phyloP scores from a whole-genome alignment of 2,113 vertebrate species.

The Arothron firmamentum region DNA sequence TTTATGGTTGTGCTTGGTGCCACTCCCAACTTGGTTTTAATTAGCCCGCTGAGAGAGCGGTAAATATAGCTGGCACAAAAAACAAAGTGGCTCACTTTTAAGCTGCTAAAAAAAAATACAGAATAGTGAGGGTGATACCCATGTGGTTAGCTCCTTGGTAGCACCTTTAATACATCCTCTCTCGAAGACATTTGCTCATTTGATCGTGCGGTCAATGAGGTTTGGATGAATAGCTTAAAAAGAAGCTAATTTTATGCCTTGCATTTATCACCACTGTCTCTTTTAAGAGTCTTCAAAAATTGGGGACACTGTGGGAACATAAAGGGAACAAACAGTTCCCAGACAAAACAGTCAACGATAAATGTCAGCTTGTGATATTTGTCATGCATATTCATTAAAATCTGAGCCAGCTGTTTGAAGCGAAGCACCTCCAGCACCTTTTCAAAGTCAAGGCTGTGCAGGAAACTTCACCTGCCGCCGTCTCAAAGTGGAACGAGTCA shows the following conservation, averaged over 20 bases:
- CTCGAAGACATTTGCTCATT: conserved; percentile 25
- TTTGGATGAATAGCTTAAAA: conserved; percentile 10
- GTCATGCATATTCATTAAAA: conserved; percentile 58
- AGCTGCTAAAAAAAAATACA: neutral
- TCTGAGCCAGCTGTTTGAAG: conserved; percentile 60
- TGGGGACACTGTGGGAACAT: conserved; percentile 30
- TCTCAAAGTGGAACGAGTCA: neutral
- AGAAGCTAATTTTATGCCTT: neutral
- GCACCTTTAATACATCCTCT: conserved; percentile 23
- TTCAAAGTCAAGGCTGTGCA: conserved; percentile 46
- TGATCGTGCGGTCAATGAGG: conserved; percentile 5
- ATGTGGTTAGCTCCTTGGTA: neutral
- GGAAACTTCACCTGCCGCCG: conserved; percentile 10
- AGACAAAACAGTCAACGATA: conserved; percentile 50
- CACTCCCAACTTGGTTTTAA: conserved; percentile 4
- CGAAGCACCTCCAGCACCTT: conserved; percentile 41
- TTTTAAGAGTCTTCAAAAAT: neutral
- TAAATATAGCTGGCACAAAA: neutral
- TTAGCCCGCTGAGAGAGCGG: neutral
- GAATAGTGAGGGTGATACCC: too few relatives aligned
- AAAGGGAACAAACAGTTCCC: conserved; percentile 39
- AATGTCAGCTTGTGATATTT: conserved; percentile 36
- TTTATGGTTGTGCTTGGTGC: conserved; percentile 18
- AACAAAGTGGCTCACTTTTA: neutral
- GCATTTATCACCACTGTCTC: neutral